A percentile compares a stretch with the other conserved stretches of the same genome.
Conservation (phyloP, 2,888 invertebrate species). For the Apoda limacodes region DNA sequence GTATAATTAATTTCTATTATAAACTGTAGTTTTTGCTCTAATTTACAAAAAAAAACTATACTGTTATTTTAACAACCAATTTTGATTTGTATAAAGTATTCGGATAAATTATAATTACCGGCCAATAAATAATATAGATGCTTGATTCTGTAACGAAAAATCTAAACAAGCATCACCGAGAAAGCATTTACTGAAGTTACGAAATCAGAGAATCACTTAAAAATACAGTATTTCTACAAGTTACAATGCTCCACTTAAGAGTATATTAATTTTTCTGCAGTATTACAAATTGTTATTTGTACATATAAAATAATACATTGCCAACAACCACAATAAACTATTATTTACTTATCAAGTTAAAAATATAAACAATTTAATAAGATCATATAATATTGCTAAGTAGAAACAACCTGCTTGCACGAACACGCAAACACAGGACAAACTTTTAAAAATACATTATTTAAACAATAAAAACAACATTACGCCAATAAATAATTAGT, state of each 20-base stretch:
- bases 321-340: constrained; percentile 64
- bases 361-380: constrained; percentile 58
- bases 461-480: constrained; percentile 35
- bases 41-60: no score
- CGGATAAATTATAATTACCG: no score
- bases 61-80: no score
- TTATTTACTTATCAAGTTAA: constrained; percentile 54
- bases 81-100: no score
- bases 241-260: constrained; percentile 35
- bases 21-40: no score
- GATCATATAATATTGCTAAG: constrained; percentile 25
- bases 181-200: no score
- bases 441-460: constrained; percentile 22
- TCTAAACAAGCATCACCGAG: no score
- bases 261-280: constrained; percentile 53
- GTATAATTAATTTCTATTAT: no score
- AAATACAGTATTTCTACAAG: no score
- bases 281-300: constrained; percentile 67
- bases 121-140: no score
- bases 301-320: constrained; percentile 62
- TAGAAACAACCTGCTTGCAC: constrained; percentile 11
- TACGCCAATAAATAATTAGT: constrained; percentile 48
- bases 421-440: constrained; percentile 10
- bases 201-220: no score
- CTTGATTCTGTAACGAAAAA: no score